Base-by-base conservation (phyloP, 2,888 invertebrate species). In the Ptilodon capucinus region DNA sequence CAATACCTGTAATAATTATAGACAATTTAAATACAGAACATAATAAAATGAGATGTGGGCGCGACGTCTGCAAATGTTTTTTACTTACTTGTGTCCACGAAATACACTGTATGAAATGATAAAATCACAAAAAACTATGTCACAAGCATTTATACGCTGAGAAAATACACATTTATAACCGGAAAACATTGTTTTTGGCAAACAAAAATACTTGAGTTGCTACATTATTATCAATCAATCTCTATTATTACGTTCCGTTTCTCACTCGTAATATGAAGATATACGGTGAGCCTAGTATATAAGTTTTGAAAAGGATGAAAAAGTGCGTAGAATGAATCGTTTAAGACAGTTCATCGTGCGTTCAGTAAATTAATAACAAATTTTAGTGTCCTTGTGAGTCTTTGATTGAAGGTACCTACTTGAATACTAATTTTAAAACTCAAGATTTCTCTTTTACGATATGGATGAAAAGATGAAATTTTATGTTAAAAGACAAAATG, bases 141-240 rank as follows among this genome's bases (percentile, higher is more conserved):
- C 13, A 44, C 30, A 41, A 4, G 50, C 53, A 49, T 55, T 42
- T 42, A 28, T 42, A 35, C 40, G 11, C 42, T 16, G 14, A 3
- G 0, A n/a, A 17, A 53, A 40, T 44, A 55, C 42, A 28, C 2
- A 28, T 42, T 53, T 47, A 6, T 39, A 60, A 51, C 14, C 17
- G 50, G 50, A 48, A 42, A 59, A 13, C 67, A 64, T 66, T 28
- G 47, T 64, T 32, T 32, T 2, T 4, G 13, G 6, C 13, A 32
- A 14, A 32, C 14, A 32, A 32, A 7, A 32, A 32, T 11, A 32
- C 14, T 14, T 7, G 9, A 14, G n/a, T n/a, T n/a, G n/a, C 0
- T 1, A 32, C 5, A 13, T 6, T 2, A 14, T 6, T 6, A 14
- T 46, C 46, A 47, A 64, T 64, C 67, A 64, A 66, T 64, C 53